Evolutionary conservation across 2,113 vertebrate genomes (phyloP).

Genomic region (Festucalex cinctus): DNA sequence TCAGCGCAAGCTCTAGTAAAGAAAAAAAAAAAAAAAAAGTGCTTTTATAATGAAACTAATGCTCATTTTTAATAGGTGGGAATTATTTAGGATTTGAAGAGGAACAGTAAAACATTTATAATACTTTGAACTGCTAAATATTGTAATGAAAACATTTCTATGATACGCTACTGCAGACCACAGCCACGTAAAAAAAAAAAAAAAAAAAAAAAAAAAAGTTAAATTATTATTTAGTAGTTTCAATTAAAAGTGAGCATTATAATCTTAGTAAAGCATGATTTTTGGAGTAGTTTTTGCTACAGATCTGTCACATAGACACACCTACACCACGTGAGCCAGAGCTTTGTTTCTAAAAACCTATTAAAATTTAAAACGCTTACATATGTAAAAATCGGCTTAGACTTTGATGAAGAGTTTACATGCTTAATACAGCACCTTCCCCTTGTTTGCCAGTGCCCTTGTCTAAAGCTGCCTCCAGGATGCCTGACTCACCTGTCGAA

Average conservation of each 20-base stretch:
- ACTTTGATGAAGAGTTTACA: constrained; percentile 22
- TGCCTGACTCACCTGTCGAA: constrained; percentile 88
- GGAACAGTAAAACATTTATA: neutral
- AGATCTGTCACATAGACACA: neutral
- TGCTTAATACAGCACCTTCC: constrained; percentile 28
- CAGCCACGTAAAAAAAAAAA: neutral
- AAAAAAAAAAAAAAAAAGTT: neutral
- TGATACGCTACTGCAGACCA: neutral
- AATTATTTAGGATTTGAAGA: neutral
- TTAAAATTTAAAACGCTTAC: neutral
- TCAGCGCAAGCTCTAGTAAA: too few relatives aligned
- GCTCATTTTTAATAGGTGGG: too few relatives aligned
- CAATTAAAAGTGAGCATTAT: neutral
- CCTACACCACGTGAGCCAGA: neutral
- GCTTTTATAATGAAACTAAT: too few relatives aligned
- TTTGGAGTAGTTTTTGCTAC: neutral
- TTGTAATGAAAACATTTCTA: neutral
- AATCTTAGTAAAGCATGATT: neutral
- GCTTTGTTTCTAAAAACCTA: neutral
- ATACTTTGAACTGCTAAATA: neutral
- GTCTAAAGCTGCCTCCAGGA: constrained; percentile 52
- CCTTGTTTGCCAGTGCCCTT: constrained; percentile 40
- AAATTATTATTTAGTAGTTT: neutral
- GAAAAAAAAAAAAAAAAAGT: too few relatives aligned
- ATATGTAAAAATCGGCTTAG: constrained; percentile 10